Conservation (phyloP, 1,140 invertebrate species). For the Drosophila insularis region DNA sequence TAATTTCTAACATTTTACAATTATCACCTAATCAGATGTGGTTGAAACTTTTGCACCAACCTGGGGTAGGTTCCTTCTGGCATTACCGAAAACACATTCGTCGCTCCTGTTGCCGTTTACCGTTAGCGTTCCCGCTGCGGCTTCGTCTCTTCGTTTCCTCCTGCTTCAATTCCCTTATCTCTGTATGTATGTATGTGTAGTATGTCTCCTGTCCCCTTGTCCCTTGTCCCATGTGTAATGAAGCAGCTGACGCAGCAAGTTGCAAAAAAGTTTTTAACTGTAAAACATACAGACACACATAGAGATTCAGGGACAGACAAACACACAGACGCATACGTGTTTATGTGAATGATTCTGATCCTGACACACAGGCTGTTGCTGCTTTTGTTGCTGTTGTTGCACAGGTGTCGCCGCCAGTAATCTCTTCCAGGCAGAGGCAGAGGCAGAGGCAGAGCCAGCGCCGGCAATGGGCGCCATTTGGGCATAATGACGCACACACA, state of each 20-base stretch:
- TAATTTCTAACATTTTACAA: constrained; percentile 13
- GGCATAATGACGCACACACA: constrained; percentile 75
- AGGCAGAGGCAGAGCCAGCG: constrained; percentile 14
- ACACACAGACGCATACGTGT: constrained; percentile 18
- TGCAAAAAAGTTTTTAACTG: constrained; percentile 69
- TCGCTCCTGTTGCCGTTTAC: constrained; percentile 1
- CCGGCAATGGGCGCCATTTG: constrained; percentile 59
- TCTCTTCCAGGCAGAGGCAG: constrained; percentile 58
- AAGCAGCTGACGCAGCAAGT: constrained; percentile 78
- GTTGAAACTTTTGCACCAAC: constrained; percentile 5
- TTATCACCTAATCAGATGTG: constrained; percentile 9
- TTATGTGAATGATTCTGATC: constrained; percentile 27
- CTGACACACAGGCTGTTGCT: constrained; percentile 26
- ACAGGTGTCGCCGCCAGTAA: constrained; percentile 78
- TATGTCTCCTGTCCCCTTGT: too few species aligned
- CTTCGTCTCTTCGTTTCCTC: neutral
- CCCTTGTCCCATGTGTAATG: constrained; percentile 67
- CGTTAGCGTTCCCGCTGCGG: constrained; percentile 10
- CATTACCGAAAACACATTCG: constrained; percentile 16
- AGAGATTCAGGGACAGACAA: constrained; percentile 8
- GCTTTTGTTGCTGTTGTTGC: constrained; percentile 45
- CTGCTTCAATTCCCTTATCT: constrained; percentile 5
- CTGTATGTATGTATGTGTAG: constrained; percentile 45
- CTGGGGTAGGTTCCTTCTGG: too few species aligned
- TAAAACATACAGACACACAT: constrained; percentile 43